Evolutionary conservation across 2,888 invertebrate species (phyloP), one percentile per base, ranked within the genome.

Genomic region (Anarsia innoxiella): DNA sequence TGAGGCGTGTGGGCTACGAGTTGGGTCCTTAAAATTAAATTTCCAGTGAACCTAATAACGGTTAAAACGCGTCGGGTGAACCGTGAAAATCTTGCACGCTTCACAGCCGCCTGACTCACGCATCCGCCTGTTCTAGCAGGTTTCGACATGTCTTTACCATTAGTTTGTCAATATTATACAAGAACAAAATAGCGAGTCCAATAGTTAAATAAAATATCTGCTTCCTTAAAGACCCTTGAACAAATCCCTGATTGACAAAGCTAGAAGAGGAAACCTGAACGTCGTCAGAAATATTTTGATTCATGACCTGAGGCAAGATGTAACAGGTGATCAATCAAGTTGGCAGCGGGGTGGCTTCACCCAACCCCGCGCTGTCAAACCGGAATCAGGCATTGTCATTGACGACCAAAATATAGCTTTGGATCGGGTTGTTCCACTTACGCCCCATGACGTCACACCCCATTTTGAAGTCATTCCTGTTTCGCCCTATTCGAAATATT

Each of bases 81-180:
- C 59, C 64, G 58, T 70, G 54, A 61, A 48, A 62, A 54, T 64
- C 49, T 60, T 53, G 48, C 49, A 51, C 57, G 54, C 58, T 59
- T 62, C 57, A 59, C 53, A 56, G 57, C 41, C 49, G 49, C 40
- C 47, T 46, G 52, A 42, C 47, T 51, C 33, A 33, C 33, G 12
- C 32, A 9, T n/a, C 23, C n/a, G 25, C 25, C n/a, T n/a, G 25
- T 25, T 25, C 5, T 16, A 15, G 14, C 14, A 5, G 9, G 30
- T 30, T 30, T 2, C 16, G 16, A 30, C 30, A 30, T 16, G 23
- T 13, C 23, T 23, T 32, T 32, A 32, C 23, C 3, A 32, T 25
- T 32, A 32, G 12, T 32, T 32, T 23, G 23, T 32, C 12, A 13
- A 23, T 10, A 15, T 15, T 30, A 10, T 10, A 13, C 30, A 30